phyloP scores from a whole-genome alignment of 1,140 invertebrate species.

The Lepidurus arcticus region DNA sequence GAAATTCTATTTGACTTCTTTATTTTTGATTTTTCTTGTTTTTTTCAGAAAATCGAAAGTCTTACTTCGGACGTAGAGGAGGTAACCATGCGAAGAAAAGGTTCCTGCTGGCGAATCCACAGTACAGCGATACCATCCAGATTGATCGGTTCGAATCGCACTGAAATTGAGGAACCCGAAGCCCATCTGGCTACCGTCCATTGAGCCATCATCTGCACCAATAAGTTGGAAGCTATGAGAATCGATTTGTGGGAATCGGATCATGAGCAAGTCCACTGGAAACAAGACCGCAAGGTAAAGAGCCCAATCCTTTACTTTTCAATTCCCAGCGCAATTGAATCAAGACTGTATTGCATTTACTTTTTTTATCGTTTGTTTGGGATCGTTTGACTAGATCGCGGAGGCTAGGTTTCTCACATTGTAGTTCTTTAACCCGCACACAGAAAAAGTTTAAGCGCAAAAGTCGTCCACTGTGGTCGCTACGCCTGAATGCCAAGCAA shows the following conservation, averaged over 20 bases:
- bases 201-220: constrained; percentile 3
- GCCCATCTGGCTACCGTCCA: background rate
- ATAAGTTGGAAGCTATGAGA: background rate
- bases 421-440: background rate
- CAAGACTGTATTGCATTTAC: constrained; percentile 6
- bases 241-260: background rate
- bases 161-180: constrained; percentile 15
- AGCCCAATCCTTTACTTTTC: too few relatives aligned
- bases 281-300: background rate
- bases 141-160: constrained; percentile 5
- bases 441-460: background rate
- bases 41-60: background rate
- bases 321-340: background rate
- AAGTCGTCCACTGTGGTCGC: background rate
- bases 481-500: background rate
- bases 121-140: background rate
- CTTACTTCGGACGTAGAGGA: constrained; percentile 7
- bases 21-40: background rate
- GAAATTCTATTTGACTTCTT: too few relatives aligned
- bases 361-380: background rate
- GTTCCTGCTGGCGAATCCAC: background rate
- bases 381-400: background rate
- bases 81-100: constrained; percentile 14
- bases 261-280: background rate
- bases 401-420: background rate